These are phyloP conservation scores for Hermetia illucens DNA, from an alignment of 1,140 invertebrate genomes.

Conservation along the genomic window DNA sequence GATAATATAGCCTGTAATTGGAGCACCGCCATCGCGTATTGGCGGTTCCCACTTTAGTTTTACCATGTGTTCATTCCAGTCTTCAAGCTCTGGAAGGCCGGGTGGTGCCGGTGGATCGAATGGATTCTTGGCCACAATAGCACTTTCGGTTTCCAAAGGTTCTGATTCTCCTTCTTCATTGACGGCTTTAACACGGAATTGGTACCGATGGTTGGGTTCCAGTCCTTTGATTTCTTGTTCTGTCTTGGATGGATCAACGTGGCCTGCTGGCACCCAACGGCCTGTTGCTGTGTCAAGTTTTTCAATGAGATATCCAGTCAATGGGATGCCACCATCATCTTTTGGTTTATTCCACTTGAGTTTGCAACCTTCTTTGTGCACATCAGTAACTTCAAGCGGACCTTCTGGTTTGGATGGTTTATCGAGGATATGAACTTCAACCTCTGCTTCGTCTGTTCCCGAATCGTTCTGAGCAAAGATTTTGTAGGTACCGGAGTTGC, in stretches of 20 bases:
- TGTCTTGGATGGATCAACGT: conserved; percentile 74
- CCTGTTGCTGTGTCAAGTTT: conserved; percentile 81
- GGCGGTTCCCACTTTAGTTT: conserved; percentile 95
- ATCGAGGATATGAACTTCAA: conserved; percentile 85
- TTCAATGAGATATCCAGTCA: conserved; percentile 81
- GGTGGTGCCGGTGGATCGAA: conserved; percentile 82
- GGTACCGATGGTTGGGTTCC: conserved; percentile 83
- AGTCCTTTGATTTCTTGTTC: conserved; percentile 77
- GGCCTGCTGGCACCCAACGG: conserved; percentile 75
- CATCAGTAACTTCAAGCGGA: conserved; percentile 79
- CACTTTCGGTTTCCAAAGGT: conserved; percentile 73
- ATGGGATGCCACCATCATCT: conserved; percentile 87
- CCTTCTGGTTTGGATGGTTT: conserved; percentile 91
- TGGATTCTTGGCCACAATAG: conserved; percentile 89
- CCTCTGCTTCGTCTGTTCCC: conserved; percentile 84
- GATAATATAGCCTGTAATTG: conserved; percentile 90
- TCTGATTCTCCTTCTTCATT: conserved; percentile 95
- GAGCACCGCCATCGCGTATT: conserved; percentile 87
- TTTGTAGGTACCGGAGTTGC: conserved; percentile 80
- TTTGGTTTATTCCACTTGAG: conserved; percentile 90
- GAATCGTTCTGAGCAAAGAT: conserved; percentile 84
- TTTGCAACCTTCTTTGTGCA: conserved; percentile 91
- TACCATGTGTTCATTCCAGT: conserved; percentile 85
- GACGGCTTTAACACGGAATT: conserved; percentile 87
- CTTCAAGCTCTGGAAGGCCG: conserved; percentile 80